Evolutionary conservation across 2,797 vertebrate species (phyloP).

Genomic region (Calcarius lapponicus): DNA sequence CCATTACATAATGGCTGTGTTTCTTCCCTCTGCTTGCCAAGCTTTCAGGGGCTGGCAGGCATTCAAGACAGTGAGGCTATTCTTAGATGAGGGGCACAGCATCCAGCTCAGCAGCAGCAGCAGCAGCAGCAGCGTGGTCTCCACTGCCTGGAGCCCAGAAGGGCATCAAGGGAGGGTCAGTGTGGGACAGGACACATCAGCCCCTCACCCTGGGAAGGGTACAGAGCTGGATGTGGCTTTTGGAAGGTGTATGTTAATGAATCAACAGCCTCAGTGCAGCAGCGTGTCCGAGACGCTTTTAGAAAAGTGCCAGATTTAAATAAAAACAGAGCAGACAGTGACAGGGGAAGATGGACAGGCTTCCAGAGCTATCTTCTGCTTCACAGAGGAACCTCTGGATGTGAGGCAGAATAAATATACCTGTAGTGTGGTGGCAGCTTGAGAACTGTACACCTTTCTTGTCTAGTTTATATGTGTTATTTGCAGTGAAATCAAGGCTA

Average conservation of each 20-base stretch:
- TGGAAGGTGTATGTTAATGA: background rate
- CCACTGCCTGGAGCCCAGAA: accelerated
- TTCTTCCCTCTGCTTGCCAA: background rate
- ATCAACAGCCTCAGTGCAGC: background rate
- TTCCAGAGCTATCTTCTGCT: background rate
- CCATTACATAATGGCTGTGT: constrained; percentile 63
- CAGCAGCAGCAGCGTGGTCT: background rate
- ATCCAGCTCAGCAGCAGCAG: background rate
- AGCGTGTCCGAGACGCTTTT: background rate
- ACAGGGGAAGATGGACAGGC: background rate
- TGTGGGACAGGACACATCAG: background rate
- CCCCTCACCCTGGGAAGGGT: accelerated
- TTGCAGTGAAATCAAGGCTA: background rate
- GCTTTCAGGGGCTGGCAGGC: constrained; percentile 30
- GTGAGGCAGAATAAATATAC: background rate
- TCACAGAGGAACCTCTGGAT: background rate
- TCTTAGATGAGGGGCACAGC: background rate
- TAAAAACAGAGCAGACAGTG: background rate
- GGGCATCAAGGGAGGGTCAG: background rate
- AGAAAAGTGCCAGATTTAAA: background rate
- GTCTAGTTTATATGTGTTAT: background rate
- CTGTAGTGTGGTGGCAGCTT: background rate
- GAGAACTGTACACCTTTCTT: background rate
- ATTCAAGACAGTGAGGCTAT: background rate
- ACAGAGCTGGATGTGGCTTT: background rate